Evolutionary conservation across 2,888 invertebrate genomes (phyloP), one percentile per base, ranked within the genome.

Genomic region (Steinernema hermaphroditum): DNA sequence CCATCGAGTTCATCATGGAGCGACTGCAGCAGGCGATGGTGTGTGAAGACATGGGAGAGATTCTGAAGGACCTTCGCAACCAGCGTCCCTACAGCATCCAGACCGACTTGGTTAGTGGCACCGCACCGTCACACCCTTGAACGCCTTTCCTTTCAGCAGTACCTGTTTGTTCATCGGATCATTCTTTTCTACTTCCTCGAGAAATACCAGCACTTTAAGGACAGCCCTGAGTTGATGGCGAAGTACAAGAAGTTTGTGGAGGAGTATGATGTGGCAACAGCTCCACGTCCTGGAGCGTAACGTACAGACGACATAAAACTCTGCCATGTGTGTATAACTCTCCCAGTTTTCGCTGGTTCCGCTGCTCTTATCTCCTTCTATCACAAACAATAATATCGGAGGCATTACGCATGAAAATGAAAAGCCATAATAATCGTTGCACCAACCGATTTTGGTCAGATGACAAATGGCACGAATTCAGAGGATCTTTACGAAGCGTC

Each of bases 81-180:
- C 77, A 79, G 49, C 74, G 82, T 4, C 79, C 81, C 43, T 80
- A 70, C 68, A 75, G 78, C 34, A 81, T 82, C 68, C 82, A 82
- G 57, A 82, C 77, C 22, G 81, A 82, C 57, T 43, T 81, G 22
- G 74, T 75, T n/a, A 4, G 27, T 49, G 24, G 19, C 0, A 22
- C n/a, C 44, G 37, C 1, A 0, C 22, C 9, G 12, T 34, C 0
- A 24, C 12, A 43, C 2, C 72, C 8, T 1, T 2, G 37, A n/a
- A 14, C 41, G 16, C 27, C 0, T 16, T 0, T 14, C 2, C 2
- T 72, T 78, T 54, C 71, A 73, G 68, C 81, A 82, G 62, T 82
- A 78, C 72, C 76, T 82, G 70, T 82, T 74, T 75, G 76, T 82
- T 44, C 82, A 82, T 70, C 80, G 82, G 19, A 77, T 81, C 14